These are phyloP conservation scores for Phaethornis superciliosus DNA, from an alignment of 2,113 vertebrate species.

Conservation along the genomic window DNA sequence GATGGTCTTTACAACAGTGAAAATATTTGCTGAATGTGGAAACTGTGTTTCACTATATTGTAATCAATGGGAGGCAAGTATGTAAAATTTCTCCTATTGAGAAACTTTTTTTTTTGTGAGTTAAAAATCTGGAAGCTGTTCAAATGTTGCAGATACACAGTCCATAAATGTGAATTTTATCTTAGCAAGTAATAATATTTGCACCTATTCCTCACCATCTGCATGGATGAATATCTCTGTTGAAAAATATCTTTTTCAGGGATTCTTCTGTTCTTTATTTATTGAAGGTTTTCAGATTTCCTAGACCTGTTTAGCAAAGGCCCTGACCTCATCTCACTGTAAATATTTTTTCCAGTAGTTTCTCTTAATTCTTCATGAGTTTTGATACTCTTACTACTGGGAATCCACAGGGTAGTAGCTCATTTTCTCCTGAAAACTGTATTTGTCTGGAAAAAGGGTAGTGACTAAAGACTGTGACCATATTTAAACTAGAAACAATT, in stretches of 20 bases:
- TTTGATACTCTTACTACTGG: not conserved
- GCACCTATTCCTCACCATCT: not conserved
- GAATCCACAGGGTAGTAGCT: not conserved
- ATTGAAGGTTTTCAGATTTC: not conserved
- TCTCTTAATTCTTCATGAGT: not conserved
- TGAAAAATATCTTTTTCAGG: not conserved
- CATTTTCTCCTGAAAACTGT: not conserved
- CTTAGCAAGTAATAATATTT: not conserved
- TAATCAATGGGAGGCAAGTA: not conserved
- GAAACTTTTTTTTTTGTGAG: not conserved
- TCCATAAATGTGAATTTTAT: not conserved
- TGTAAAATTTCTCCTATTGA: not conserved
- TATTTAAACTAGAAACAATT: not conserved
- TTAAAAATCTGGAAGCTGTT: not conserved
- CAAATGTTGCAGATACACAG: not conserved
- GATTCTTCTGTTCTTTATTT: not conserved
- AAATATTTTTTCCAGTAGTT: rapidly evolving
- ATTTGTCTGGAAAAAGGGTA: not conserved
- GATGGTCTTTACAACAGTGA: not conserved
- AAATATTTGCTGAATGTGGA: not conserved
- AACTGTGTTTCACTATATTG: not conserved
- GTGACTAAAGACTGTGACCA: not conserved
- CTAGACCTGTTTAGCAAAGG: not conserved
- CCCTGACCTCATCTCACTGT: not conserved
- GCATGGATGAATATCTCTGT: not conserved